Evolutionary conservation across 1,140 invertebrate species (phyloP), one percentile per base, ranked within the genome.

Genomic region (Anastatus disparis): DNA sequence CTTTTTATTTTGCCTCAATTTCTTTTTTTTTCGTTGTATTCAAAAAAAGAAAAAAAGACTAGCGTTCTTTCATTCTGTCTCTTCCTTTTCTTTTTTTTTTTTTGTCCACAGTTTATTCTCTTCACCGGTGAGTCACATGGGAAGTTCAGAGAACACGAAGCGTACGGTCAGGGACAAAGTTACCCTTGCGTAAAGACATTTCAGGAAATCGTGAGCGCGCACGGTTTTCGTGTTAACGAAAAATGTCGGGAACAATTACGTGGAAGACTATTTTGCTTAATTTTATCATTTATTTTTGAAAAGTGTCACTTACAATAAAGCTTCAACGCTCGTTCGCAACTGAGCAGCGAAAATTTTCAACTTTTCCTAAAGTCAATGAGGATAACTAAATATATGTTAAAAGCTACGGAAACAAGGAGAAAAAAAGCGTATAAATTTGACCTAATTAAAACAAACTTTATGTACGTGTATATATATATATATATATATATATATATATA

Each of bases 161-260:
- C n/a, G n/a, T n/a, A 22, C 20, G 31, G 55, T 59, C 66, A 61
- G 55, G 24, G 48, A 53, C 31, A 48, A 40, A 62, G 29, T 62
- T 13, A 69, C n/a, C 55, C 35, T 42, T 59, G 56, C 48, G 35
- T n/a, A 42, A 69, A 69, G 46, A 26, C 56, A 53, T 42, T 69
- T 42, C 24, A 52, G n/a, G 42, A 53, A 31, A 29, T 3, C n/a
- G 44, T 7, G 26, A n/a, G n/a, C n/a, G n/a, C n/a, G n/a, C n/a
- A n/a, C n/a, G n/a, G n/a, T n/a, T n/a, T n/a, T n/a, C 35, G 17
- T 38, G 40, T 22, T 55, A 42, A 52, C 50, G 50, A 55, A 55
- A 64, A 55, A 56, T 12, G 50, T 15, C 10, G 35, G 17, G 24
- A 31, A 29, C n/a, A 66, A 29, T 66, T 38, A 29, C 50, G 24